phyloP scores from a whole-genome alignment of 2,888 invertebrate genomes.

The Hipparchia semele region DNA sequence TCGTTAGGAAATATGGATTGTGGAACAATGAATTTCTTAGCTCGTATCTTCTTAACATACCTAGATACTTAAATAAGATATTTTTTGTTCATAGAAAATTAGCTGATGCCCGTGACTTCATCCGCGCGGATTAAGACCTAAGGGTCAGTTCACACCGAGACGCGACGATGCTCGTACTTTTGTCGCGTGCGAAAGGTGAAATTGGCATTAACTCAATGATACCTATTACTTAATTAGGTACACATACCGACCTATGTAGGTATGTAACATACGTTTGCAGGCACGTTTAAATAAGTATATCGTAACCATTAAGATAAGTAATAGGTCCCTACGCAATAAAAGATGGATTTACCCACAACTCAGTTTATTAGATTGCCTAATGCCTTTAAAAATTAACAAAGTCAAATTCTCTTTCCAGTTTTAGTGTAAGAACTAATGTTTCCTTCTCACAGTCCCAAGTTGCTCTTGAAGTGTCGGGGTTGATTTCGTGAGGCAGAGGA shows the following conservation, averaged over 20 bases:
- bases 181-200: too few species aligned
- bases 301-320: not conserved
- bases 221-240: too few species aligned
- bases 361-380: too few species aligned
- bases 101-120: too few species aligned
- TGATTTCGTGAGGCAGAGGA: slow-evolving; percentile 90
- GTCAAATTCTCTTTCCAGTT: slow-evolving; percentile 91
- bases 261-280: too few species aligned
- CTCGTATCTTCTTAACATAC: not conserved
- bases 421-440: slow-evolving; percentile 87
- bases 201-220: too few species aligned
- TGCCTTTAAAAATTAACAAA: slow-evolving; percentile 89
- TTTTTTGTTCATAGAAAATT: too few species aligned
- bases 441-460: slow-evolving; percentile 88
- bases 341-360: too few species aligned
- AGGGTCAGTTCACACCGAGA: too few species aligned
- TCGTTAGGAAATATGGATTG: slow-evolving; percentile 36
- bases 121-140: too few species aligned
- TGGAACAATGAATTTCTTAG: slow-evolving; percentile 21
- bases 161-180: too few species aligned
- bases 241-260: too few species aligned
- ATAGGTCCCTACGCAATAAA: not conserved
- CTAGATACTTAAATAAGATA: not conserved
- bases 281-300: not conserved
- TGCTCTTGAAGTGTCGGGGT: slow-evolving; percentile 91